Base-by-base conservation (phyloP, 1,140 invertebrate species). In the Drosophila sturtevanti region DNA sequence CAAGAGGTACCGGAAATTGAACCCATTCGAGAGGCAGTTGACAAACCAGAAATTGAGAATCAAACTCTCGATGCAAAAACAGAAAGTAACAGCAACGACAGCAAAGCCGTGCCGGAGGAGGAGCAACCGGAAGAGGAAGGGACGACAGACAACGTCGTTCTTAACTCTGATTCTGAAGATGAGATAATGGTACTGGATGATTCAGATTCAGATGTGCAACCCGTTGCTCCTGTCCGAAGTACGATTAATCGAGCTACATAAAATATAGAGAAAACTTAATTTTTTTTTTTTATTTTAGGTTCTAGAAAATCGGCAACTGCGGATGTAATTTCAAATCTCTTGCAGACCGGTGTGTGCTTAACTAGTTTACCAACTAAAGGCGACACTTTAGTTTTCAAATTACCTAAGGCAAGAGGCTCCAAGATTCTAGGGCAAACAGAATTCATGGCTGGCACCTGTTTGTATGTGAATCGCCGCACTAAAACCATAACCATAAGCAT, bases 141-240 rank as follows among this genome's bases (percentile, higher is more conserved):
- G 2, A 4, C 16, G 0, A 4, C 69, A 3, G n/a, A 0, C 11
- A 70, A 48, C 38, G 54, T 59, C 6, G 52, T 21, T 38, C 31
- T 75, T 4, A 41, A 71, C 2, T 68, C 67, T 0, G 84, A 82
- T 16, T 77, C 84, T 0, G 79, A 87, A 1, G 82, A 81, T n/a
- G 85, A 89, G 14, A 54, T 89, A 6, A 80, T 89, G 80, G 51
- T 89, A 24, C 37, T 89, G 37, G 79, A 89, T 37, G 82, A 87
- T 1, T 73, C 62, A 0, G 75, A 75, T 22, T 62, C 70, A 0
- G 73, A 81, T 65, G 79, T 79, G 0, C 37, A 82, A 27, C 1
- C 70, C 0, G 63, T 81, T 6, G 55, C 44, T 6, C 22, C 56
- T 5, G 22, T 11, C 10, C 7, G 27, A 10, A 38, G 48, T 56